phyloP scores from a whole-genome alignment of 2,888 invertebrate species.

The Brenthis hecate region DNA sequence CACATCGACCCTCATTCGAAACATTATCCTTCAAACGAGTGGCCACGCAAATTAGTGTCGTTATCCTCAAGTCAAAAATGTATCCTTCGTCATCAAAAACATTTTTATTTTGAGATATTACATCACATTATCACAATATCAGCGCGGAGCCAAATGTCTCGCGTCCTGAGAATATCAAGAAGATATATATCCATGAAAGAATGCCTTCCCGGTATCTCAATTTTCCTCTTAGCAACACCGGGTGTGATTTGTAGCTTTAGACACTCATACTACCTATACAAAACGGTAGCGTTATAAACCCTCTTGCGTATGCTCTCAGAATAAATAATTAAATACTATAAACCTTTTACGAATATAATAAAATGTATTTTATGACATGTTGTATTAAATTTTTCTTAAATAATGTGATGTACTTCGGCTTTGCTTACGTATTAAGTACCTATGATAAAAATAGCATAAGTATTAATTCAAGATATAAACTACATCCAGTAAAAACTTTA shows the following conservation, averaged over 20 bases:
- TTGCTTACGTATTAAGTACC: too few species aligned
- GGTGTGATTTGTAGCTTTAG: constrained; percentile 73
- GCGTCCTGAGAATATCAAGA: constrained; percentile 75
- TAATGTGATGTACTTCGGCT: neutral
- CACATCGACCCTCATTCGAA: constrained; percentile 9
- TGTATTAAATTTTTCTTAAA: neutral
- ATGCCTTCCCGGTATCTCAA: constrained; percentile 79
- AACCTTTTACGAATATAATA: constrained; percentile 2
- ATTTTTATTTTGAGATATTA: constrained; percentile 69
- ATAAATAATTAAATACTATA: constrained; percentile 15
- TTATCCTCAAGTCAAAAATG: constrained; percentile 24
- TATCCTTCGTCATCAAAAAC: constrained; percentile 60
- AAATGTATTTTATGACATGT: neutral
- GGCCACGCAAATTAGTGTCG: constrained; percentile 21
- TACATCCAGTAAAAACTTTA: too few species aligned
- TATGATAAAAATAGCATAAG: too few species aligned
- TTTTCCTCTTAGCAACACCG: constrained; percentile 78
- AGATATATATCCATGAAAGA: constrained; percentile 81
- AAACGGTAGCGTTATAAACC: constrained; percentile 65
- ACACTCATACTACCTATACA: constrained; percentile 73
- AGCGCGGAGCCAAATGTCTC: constrained; percentile 70
- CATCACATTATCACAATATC: constrained; percentile 78
- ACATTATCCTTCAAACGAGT: constrained; percentile 18
- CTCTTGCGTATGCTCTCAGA: constrained; percentile 11
- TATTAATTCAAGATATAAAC: too few species aligned